These are phyloP conservation scores for Drosophila gunungcola DNA, from an alignment of 1,140 invertebrate species.

Conservation along the genomic window DNA sequence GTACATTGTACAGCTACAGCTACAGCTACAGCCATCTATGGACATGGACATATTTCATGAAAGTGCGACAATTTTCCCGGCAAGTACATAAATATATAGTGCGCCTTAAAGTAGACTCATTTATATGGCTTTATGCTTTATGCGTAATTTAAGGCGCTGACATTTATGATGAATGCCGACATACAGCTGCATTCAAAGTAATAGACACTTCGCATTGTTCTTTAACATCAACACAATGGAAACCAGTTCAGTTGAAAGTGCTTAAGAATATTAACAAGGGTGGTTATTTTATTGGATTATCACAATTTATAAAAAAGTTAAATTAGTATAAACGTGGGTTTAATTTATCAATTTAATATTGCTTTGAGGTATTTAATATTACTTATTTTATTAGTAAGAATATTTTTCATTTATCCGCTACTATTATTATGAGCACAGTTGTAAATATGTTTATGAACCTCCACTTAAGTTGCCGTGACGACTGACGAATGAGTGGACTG, in stretches of 20 bases:
- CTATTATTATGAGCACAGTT: not conserved
- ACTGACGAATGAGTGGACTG: slow-evolving; percentile 57
- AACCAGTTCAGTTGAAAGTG: too few relatives aligned
- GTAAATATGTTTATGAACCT: slow-evolving; percentile 16
- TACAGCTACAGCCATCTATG: slow-evolving; percentile 12
- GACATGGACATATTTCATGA: slow-evolving; percentile 62
- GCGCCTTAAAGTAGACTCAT: slow-evolving; percentile 78
- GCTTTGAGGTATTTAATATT: not conserved
- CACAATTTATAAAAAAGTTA: too few relatives aligned
- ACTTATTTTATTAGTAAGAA: not conserved
- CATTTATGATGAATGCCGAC: slow-evolving; percentile 78
- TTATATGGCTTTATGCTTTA: slow-evolving; percentile 84
- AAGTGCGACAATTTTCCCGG: slow-evolving; percentile 74
- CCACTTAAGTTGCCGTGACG: slow-evolving; percentile 46
- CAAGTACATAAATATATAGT: slow-evolving; percentile 80
- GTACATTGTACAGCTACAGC: too few relatives aligned
- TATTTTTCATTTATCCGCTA: not conserved
- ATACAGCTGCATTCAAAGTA: not conserved
- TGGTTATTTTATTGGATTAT: too few relatives aligned
- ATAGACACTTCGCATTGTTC: not conserved
- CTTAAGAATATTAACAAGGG: too few relatives aligned
- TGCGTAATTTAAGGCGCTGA: slow-evolving; percentile 79
- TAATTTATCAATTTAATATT: too few relatives aligned
- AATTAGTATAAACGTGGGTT: too few relatives aligned
- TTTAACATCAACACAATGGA: too few relatives aligned